Percentiles rank a stretch among this genome's conserved stretches.
These are phyloP conservation scores for Caenorhabditis inopinata DNA, from an alignment of 1,140 invertebrate species.

Conservation along the genomic window DNA sequence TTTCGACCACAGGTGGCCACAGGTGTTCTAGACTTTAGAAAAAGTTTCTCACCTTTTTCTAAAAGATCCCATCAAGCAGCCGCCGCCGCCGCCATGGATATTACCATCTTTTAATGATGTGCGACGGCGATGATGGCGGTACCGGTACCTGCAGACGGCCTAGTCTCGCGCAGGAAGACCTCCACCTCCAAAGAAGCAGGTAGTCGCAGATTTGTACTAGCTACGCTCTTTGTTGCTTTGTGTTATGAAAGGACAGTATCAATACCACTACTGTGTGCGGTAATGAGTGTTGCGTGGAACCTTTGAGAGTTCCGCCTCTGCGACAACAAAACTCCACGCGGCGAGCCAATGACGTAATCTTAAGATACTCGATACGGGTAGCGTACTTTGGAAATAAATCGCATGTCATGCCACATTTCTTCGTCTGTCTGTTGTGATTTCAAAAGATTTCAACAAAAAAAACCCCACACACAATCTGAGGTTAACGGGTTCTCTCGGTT, in stretches of 20 bases:
- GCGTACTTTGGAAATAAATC: no score
- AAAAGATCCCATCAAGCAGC: constrained; percentile 7
- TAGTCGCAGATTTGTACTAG: background rate
- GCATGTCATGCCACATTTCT: no score
- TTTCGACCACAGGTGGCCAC: background rate
- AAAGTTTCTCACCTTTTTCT: background rate
- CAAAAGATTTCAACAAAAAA: no score
- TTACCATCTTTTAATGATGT: constrained; percentile 22
- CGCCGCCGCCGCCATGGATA: no score
- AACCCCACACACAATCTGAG: background rate
- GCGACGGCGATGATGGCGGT: background rate
- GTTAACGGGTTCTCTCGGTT: background rate
- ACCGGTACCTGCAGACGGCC: background rate
- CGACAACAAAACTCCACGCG: background rate
- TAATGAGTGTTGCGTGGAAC: constrained; percentile 26
- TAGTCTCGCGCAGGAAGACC: background rate
- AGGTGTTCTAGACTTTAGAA: background rate
- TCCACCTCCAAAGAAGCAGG: background rate
- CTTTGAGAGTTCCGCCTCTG: constrained; percentile 6
- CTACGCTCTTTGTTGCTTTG: background rate
- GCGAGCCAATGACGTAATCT: background rate
- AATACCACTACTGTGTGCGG: background rate
- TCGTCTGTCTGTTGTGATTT: background rate
- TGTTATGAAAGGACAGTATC: background rate
- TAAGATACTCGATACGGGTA: background rate